Conservation (phyloP, 2,888 invertebrate genomes). For the Hartigia nigra region DNA sequence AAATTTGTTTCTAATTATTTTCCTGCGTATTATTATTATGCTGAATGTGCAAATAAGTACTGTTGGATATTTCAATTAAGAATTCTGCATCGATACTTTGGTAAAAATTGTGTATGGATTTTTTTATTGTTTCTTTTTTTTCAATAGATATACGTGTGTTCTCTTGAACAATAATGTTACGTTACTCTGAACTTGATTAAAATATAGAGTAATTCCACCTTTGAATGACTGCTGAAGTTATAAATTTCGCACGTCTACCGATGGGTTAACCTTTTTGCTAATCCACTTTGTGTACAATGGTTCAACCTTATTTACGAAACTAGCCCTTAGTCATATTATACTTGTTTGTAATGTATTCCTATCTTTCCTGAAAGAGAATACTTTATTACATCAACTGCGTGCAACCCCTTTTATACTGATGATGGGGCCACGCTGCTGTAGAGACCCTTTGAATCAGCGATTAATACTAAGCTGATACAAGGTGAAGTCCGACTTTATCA, state of each 20-base stretch:
- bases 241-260: neutral
- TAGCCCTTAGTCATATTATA: conserved; percentile 22
- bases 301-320: conserved; percentile 27
- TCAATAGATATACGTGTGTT: neutral
- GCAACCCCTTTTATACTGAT: neutral
- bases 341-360: conserved; percentile 20
- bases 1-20: neutral
- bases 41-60: neutral
- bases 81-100: neutral
- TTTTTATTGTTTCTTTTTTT: neutral
- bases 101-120: neutral
- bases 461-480: neutral
- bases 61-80: neutral
- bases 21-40: neutral
- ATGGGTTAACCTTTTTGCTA: conserved; percentile 18
- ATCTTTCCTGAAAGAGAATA: conserved; percentile 47
- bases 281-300: conserved; percentile 25
- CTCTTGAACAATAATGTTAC: neutral
- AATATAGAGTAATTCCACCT: neutral
- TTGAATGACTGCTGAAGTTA: neutral
- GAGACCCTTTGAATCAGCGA: neutral
- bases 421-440: neutral
- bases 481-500: neutral
- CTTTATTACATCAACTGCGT: conserved; percentile 26
- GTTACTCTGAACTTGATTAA: neutral